These are phyloP conservation scores for Dryoscopus gambensis DNA, from an alignment of 2,113 vertebrate genomes.

Conservation along the genomic window DNA sequence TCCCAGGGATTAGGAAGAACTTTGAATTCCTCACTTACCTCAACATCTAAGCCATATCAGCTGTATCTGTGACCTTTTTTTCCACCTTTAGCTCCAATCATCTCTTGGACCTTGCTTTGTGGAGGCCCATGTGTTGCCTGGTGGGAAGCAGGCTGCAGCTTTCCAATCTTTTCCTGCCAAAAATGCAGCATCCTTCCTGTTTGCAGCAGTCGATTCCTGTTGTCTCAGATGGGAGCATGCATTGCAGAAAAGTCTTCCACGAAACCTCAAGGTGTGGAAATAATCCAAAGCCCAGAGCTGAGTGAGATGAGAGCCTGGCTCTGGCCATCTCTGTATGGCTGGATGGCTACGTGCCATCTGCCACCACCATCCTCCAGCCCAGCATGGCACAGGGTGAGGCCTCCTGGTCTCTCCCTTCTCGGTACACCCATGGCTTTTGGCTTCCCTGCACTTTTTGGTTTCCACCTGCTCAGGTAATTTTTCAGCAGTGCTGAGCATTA, in stretches of 20 bases:
- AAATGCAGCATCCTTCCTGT: background rate
- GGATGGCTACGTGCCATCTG: background rate
- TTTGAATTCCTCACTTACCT: background rate
- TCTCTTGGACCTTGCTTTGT: background rate
- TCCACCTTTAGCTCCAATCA: background rate
- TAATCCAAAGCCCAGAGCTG: background rate
- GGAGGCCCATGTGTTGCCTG: fast-evolving
- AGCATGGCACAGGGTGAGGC: background rate
- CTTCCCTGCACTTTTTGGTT: background rate
- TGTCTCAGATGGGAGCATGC: fast-evolving
- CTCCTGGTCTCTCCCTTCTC: background rate
- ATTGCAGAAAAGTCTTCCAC: fast-evolving
- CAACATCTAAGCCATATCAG: background rate
- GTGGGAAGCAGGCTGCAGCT: background rate
- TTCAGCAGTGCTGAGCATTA: background rate
- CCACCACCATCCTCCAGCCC: background rate
- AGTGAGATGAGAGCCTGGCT: background rate
- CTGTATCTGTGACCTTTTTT: background rate
- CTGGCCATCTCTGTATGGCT: background rate
- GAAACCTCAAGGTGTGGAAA: background rate
- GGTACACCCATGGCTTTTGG: background rate
- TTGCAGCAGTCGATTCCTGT: background rate
- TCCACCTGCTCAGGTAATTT: background rate
- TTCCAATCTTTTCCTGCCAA: background rate
- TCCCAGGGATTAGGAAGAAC: background rate